Conservation (phyloP, 1,140 invertebrate genomes). For the Achatina immaculata region DNA sequence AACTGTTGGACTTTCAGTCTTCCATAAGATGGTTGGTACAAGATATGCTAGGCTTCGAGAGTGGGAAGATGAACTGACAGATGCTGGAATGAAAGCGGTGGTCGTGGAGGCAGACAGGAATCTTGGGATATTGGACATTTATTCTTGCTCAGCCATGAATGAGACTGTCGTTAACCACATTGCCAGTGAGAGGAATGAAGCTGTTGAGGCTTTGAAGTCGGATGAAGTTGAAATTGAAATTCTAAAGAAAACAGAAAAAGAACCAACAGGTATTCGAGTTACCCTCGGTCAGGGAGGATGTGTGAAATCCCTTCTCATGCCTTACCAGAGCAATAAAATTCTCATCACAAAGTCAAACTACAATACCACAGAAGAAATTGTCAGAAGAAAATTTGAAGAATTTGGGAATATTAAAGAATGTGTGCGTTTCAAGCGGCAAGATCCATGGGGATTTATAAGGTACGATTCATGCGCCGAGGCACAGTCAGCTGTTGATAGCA, state of each 20-base stretch:
- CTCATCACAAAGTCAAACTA: conserved; percentile 20
- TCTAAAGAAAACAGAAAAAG: conserved; percentile 1
- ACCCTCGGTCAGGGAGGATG: conserved; percentile 43
- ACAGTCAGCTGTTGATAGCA: conserved; percentile 40
- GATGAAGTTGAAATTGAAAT: conserved; percentile 34
- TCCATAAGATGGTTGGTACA: conserved; percentile 55
- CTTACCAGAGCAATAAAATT: conserved; percentile 41
- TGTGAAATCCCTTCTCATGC: conserved; percentile 41
- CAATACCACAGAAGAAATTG: conserved; percentile 21
- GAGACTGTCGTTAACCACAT: not conserved
- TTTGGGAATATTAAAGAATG: conserved; percentile 42
- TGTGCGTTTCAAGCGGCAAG: conserved; percentile 18
- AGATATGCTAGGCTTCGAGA: conserved; percentile 46
- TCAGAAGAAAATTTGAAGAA: conserved; percentile 39
- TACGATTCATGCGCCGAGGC: conserved; percentile 48
- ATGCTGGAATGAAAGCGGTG: conserved; percentile 28
- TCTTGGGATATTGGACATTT: conserved; percentile 42
- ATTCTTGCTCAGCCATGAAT: conserved; percentile 23
- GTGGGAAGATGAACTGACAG: conserved; percentile 42
- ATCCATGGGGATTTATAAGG: conserved; percentile 53
- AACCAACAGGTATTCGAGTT: conserved; percentile 25
- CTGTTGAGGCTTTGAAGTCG: conserved; percentile 1
- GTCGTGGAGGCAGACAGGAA: conserved; percentile 53
- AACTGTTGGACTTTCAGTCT: conserved; percentile 47
- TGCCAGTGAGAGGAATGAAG: not conserved